Evolutionary conservation across 2,113 vertebrate genomes (phyloP), one percentile per base, ranked within the genome.

Genomic region (Eubucco bourcierii): DNA sequence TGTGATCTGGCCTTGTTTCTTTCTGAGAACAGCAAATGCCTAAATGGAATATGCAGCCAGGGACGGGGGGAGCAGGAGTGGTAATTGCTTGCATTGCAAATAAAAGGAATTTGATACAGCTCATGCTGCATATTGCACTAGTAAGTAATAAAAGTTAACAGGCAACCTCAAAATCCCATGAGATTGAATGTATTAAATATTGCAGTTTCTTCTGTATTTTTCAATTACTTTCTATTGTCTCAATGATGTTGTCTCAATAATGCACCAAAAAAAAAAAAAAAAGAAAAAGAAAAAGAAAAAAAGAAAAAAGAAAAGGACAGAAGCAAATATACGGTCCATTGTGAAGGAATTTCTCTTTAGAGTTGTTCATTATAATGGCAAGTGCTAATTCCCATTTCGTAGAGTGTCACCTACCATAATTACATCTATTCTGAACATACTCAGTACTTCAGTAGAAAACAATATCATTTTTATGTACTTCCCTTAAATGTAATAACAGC

Each of bases 211-310:
- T 67, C 39, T 10, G 9, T 53, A n/a, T 74, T 89, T 86, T 91
- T 91, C 63, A 85, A 87, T 94, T 92, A 90, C 68, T 53, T 92
- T 8, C 18, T 23, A 50, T 80, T 91, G 41, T 87, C 65, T 77
- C 0, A 0, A 44, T 90, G 84, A 33, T 3, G 11, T 80, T 91
- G 41, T 87, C 65, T 77, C 0, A 0, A 44, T 90, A 87, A 33
- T 3, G 11, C 33, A 74, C 14, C 17, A 46, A 46, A 46, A 46
- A 50, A 50, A 46, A 75, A 13, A 88, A 50, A 15, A 71, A n/a
- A 55, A 68, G 52, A 80, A 92, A 92, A 91, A 34, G 76, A 44
- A 44, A 44, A 75, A 37, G 7, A 37, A 23, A 50, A n/a, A n/a
- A n/a, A n/a, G n/a, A n/a, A n/a, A n/a, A n/a, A n/a, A n/a, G n/a